A percentile compares a stretch with the other conserved stretches of the same genome.
These are phyloP conservation scores for Vultur gryphus DNA, from an alignment of 2,797 vertebrate species.

Conservation along the genomic window DNA sequence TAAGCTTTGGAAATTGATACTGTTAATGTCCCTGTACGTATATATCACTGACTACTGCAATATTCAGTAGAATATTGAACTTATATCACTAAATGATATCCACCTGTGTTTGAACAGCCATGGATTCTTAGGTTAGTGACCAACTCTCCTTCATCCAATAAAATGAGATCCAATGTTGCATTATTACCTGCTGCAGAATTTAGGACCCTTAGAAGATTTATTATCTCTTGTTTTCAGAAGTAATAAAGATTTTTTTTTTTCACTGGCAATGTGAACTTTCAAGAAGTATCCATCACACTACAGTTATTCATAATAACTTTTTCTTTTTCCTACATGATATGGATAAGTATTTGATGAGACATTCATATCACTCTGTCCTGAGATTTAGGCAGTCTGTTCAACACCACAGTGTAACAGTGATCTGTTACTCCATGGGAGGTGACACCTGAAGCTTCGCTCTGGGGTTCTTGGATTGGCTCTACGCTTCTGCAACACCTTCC, in stretches of 20 bases:
- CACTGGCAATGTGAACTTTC: not conserved
- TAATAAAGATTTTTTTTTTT: not conserved
- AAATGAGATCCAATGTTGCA: not conserved
- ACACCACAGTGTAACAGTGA: not conserved
- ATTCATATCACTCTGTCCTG: not conserved
- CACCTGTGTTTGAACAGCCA: not conserved
- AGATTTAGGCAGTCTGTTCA: not conserved
- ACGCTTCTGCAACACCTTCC: not conserved
- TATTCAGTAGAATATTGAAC: not conserved
- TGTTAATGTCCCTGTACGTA: not conserved
- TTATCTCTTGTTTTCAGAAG: not conserved
- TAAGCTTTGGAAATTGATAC: not conserved
- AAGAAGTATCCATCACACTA: not conserved
- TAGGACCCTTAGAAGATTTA: not conserved
- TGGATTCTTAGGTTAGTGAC: not conserved
- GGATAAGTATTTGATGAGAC: not conserved
- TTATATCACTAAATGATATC: not conserved
- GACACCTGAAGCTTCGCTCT: not conserved
- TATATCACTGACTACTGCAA: not conserved
- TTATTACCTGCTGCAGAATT: not conserved
- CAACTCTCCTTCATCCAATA: not conserved
- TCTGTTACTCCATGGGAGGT: not conserved
- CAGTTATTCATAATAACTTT: not conserved
- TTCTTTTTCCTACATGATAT: not conserved
- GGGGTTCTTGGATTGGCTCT: not conserved